Evolutionary conservation across 2,888 invertebrate genomes (phyloP), one percentile per base, ranked within the genome.

Genomic region (Listrodromus nycthemerus): DNA sequence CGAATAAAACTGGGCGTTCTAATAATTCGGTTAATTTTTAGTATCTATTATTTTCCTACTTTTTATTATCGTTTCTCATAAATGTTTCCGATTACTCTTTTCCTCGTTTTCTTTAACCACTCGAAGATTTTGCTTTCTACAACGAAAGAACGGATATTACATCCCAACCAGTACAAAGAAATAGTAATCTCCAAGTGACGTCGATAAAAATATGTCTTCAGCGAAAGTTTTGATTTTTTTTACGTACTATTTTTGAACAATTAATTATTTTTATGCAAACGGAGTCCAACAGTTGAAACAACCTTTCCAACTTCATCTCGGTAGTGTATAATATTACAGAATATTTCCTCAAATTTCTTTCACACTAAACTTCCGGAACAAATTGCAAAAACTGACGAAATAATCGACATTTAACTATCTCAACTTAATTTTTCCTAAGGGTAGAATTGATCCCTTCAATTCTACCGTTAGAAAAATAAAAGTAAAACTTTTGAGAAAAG

Each of bases 1-100:
- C 58, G 45, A 45, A 71, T 41, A 50, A 69, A 69, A 69, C 52
- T 55, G 37, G 13, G 37, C 52, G 30, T 71, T 41, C 41, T n/a
- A 61, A 71, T 10, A 45, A 71, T 45, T 5, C 41, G 4, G n/a
- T 6, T 24, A 21, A 58, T n/a, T 24, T 8, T 58, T 41, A 7
- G 13, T 30, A 4, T 67, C 16, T 37, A 55, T 27, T 37, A 6
- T 24, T 24, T 41, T 55, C 3, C 10, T 37, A 55, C 4, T 52
- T 33, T 37, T 37, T 21, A 19, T 21, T 52, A 21, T 24, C 21
- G 10, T 30, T 52, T 52, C 21, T 19, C 1, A 10, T 8, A 10
- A 10, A 8, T 52, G 2, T 13, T 55, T 50, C n/a, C n/a, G 16
- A 21, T 50, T 50, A 4, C 30, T 27, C n/a, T 7, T 8, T 33